Evolutionary conservation across 2,888 invertebrate genomes (phyloP).

Genomic region (Apotomis capreana): DNA sequence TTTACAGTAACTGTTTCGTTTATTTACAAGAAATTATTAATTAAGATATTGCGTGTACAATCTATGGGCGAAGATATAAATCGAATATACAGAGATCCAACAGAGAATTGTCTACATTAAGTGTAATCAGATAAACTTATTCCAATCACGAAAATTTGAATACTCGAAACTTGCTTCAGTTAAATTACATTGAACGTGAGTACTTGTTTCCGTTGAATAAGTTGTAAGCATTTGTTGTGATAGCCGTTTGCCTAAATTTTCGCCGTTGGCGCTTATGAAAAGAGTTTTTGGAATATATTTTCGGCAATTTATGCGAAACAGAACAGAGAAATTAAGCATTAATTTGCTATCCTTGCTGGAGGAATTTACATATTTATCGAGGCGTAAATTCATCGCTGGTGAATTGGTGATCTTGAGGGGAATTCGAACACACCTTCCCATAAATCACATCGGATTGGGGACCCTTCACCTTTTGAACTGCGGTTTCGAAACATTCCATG

Average conservation of each 20-base stretch:
- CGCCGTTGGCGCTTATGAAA: slow-evolving; percentile 59
- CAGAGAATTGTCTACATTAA: slow-evolving; percentile 45
- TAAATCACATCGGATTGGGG: slow-evolving; percentile 34
- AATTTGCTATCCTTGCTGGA: slow-evolving; percentile 68
- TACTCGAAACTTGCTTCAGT: slow-evolving; percentile 52
- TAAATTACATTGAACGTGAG: slow-evolving; percentile 56
- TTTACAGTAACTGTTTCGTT: neutral
- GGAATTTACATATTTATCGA: slow-evolving; percentile 76
- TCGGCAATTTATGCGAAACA: slow-evolving; percentile 70
- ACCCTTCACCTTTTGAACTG: slow-evolving; percentile 31
- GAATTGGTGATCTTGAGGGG: slow-evolving; percentile 62
- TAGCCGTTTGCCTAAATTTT: slow-evolving; percentile 59
- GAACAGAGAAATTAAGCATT: slow-evolving; percentile 74
- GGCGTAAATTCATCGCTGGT: slow-evolving; percentile 67
- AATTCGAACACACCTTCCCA: slow-evolving; percentile 43
- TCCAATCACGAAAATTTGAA: slow-evolving; percentile 56
- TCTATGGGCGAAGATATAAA: slow-evolving; percentile 5
- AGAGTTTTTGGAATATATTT: slow-evolving; percentile 69
- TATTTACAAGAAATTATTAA: slow-evolving; percentile 8
- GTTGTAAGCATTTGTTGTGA: slow-evolving; percentile 58
- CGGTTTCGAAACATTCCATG: neutral
- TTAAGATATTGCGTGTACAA: slow-evolving; percentile 2
- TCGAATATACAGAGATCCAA: slow-evolving; percentile 40
- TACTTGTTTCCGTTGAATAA: slow-evolving; percentile 48
- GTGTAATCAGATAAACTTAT: slow-evolving; percentile 47